Base-by-base conservation (phyloP, 1,140 invertebrate genomes). In the Hypothenemus hampei region DNA sequence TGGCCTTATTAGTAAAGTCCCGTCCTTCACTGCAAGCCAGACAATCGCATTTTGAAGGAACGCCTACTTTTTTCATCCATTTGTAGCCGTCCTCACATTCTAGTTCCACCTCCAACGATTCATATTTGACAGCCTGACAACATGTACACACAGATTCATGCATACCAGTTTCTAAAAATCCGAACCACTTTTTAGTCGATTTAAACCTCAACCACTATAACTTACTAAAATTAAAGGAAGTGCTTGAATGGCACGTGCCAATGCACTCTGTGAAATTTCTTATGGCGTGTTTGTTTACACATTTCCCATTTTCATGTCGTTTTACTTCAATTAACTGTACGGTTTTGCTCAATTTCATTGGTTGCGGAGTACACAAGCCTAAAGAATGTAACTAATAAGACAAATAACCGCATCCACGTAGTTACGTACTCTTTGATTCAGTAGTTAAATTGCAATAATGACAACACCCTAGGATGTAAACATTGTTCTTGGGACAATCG, bases 381-480 rank as follows among this genome's bases (percentile, higher is more conserved):
- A 35, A 20, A 21, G 19, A 48, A 29, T 10, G 15, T 1, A 11
- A 47, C 10, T 39, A 31, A 31, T 13, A 8, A 8, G 3, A 31
- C 13, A 1, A 31, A 11, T 31, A 31, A 13, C 13, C 2, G 18
- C 16, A 6, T 20, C 22, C 8, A 10, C 13, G 8, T 11, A 46
- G 13, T 11, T 41, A 15, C 70, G 72, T 63, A 79, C 77, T 74
- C 54, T 73, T 68, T 13, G 72, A 60, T 29, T 71, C 64, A 1
- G 11, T 33, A 63, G 53, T 75, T 1, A 75, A 59, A 50, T 81
- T 81, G 66, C 85, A 89, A 44, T 75, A 69, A 23, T 78, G 71
- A 47, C 86, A 89, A 64, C 86, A 89, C 21, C 80, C 80, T 33
- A 83, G 78, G 1, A 72, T 63, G 58, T 80, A 78, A 26, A 80